Evolutionary conservation across 2,113 vertebrate genomes (phyloP), one percentile per base, ranked within the genome.

Genomic region (Phyllostomus hastatus): DNA sequence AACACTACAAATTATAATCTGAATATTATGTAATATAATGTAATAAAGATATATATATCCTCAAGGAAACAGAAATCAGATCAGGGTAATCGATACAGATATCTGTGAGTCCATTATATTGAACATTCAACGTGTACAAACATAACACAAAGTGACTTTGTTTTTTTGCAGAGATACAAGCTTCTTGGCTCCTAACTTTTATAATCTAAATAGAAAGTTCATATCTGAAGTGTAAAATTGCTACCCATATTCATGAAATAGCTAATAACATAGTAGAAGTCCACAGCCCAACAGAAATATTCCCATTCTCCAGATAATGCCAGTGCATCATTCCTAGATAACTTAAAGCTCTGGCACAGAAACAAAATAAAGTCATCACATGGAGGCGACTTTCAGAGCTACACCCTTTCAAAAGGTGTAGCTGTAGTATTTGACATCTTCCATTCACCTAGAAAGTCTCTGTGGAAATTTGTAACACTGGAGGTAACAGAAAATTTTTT

Each of bases 21-120:
- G 20, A 31, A 52, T 87, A 59, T 10, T 88, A 31, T 86, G 73
- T 1, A 88, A 66, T 87, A 59, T 8, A 84, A 26, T 82, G 67
- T 2, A 88, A 78, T 52, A 59, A 61, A 24, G 33, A 70, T 33
- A 73, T 80, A 80, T 57, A 79, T 31, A 87, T 26, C 75, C 41
- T 76, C 31, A 81, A 84, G 26, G 59, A 94, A 94, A 93, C 15
- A 83, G 52, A 88, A 92, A 88, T 38, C 43, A 96, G 17, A 59
- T 67, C 48, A 90, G 20, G 19, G 57, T 57, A 93, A 76, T 82
- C 86, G 75, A 94, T 24, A 46, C 1, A 73, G 87, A 81, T 7
- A 54, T 80, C 67, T 88, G 9, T 43, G 5, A 91, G 41, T 61
- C 33, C 50, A 38, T 80, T 81, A 66, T 35, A 78, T 46, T 78